Base-by-base conservation (phyloP, 1,140 invertebrate genomes). In the Tetraneura akinire region DNA sequence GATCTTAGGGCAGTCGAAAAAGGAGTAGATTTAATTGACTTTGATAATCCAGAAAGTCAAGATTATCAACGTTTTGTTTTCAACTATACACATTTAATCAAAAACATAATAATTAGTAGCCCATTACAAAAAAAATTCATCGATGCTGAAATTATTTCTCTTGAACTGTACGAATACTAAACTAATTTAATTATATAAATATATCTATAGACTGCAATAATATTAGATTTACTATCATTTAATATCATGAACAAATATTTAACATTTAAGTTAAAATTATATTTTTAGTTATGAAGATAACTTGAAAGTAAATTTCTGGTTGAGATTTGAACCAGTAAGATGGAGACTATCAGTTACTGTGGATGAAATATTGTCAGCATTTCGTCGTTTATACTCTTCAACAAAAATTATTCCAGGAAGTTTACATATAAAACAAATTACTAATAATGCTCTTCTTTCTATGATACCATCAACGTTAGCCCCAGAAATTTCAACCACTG, bases 261-360 rank as follows among this genome's bases (percentile, higher is more conserved):
- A 29, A n/a, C n/a, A n/a, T n/a, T n/a, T n/a, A 32, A 18, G 37
- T 66, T 21, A 11, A 0, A 1, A n/a, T 62, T 81, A 68, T 16
- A 16, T 60, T 86, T 86, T 42, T 84, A 92, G 91, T 14, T 86
- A 87, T 37, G 90, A 91, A 82, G 88, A 90, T 73, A 89, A 91
- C 81, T 84, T 93, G 64, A 87, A 91, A 42, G 90, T 93, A 0
- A 91, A 93, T 83, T 93, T 93, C 80, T 91, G 92, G 78, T 84
- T 93, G 14, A 88, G 89, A 80, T 91, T 93, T 64, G 90, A 92
- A 84, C 89, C 91, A 9, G 85, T 87, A 2, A 87, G 87, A 80
- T 85, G 85, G 13, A 88, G 86, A 0, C 86, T 91, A 32, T 85
- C 85, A 1, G 85, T 87, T 0, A 86, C 87, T 0, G 88, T 89